Conservation (phyloP, 2,113 vertebrate species). For the Oxyruncus cristatus region DNA sequence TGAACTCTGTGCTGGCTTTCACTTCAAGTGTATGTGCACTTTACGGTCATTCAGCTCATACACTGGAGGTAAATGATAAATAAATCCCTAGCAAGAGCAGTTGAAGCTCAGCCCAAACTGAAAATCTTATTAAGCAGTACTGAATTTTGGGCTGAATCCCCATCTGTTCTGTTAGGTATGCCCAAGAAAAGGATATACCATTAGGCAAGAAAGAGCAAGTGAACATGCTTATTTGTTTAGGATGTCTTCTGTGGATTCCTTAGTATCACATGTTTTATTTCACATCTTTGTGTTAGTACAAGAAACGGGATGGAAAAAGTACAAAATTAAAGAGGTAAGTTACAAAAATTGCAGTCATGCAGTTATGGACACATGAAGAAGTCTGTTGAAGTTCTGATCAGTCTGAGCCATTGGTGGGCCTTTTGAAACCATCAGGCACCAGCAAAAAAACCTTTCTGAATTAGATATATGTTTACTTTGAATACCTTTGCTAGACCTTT, state of each 20-base stretch:
- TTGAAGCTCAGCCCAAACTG: not conserved
- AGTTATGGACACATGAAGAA: rapidly evolving
- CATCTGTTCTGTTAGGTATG: not conserved
- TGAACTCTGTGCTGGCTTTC: not conserved
- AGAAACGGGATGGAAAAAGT: not conserved
- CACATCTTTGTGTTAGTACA: not conserved
- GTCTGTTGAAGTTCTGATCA: not conserved
- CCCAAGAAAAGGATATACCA: not conserved
- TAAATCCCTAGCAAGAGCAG: not conserved
- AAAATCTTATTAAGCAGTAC: not conserved
- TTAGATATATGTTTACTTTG: not conserved
- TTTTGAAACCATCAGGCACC: not conserved
- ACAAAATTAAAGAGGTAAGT: not conserved
- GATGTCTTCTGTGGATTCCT: not conserved
- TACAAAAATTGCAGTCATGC: not conserved
- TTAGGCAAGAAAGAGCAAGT: not conserved
- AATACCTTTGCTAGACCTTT: not conserved
- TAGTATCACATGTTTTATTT: not conserved
- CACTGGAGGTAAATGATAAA: not conserved
- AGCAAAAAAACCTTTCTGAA: not conserved
- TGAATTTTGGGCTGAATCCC: not conserved
- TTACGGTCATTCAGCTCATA: not conserved
- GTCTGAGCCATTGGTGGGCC: not conserved
- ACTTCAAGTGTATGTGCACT: not conserved
- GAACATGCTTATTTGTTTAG: not conserved